A percentile compares a stretch with the other conserved stretches of the same genome.
These are phyloP conservation scores for Glossophaga mutica DNA, from an alignment of 2,797 vertebrate genomes.

Conservation along the genomic window DNA sequence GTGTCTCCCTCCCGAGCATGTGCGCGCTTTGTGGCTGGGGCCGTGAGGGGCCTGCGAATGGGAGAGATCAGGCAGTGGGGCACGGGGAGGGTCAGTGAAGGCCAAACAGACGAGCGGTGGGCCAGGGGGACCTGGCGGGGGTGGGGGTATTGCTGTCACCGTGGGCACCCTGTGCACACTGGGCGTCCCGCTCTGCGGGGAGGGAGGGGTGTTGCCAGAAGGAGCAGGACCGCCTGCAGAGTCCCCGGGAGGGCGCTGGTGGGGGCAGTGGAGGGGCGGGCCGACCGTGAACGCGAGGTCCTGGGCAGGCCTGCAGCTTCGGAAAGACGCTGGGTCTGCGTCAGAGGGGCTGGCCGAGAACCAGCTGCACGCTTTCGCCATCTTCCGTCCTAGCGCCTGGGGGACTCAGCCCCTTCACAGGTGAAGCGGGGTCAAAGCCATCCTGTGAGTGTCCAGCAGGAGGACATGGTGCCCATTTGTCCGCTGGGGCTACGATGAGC, in stretches of 20 bases:
- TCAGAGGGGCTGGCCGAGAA: neutral
- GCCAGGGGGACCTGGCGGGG: neutral
- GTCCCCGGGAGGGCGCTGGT: neutral
- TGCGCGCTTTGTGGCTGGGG: accelerated
- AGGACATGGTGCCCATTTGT: neutral
- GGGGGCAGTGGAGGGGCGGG: neutral
- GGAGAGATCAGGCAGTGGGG: neutral
- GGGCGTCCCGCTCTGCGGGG: neutral
- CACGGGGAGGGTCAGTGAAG: accelerated
- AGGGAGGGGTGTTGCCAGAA: neutral
- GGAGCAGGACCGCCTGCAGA: neutral
- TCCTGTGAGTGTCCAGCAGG: neutral
- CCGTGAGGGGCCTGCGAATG: neutral
- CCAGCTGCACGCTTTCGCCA: no score
- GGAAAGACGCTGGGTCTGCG: accelerated
- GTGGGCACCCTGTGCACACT: neutral
- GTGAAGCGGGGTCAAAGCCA: neutral
- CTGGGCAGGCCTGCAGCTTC: accelerated
- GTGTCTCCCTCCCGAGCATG: neutral
- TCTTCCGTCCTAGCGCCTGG: neutral
- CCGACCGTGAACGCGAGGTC: accelerated
- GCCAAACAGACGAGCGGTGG: no score
- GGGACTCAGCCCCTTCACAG: neutral
- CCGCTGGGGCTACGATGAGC: neutral
- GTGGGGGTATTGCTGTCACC: neutral